Conservation (phyloP, 1,140 invertebrate genomes). For the Chionoecetes opilio region DNA sequence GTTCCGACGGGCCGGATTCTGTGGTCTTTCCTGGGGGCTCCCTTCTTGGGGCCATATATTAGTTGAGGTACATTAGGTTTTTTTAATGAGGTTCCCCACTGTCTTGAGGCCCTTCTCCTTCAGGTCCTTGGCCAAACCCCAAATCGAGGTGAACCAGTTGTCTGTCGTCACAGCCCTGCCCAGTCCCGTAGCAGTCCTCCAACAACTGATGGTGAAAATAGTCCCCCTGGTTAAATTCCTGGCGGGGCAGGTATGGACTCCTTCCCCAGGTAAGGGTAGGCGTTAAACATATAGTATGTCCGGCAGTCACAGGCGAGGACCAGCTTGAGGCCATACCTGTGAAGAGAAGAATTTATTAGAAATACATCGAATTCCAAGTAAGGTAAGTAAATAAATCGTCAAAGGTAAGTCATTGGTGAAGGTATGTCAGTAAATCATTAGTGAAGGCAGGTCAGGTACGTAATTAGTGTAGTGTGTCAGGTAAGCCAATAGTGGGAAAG, state of each 20-base stretch:
- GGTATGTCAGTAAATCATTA: too few relatives aligned
- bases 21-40: too few relatives aligned
- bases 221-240: conserved; percentile 41
- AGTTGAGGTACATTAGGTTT: neutral
- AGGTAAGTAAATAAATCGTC: too few relatives aligned
- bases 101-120: neutral
- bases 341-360: too few relatives aligned
- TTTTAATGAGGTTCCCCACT: conserved; percentile 41
- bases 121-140: conserved; percentile 11
- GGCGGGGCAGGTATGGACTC: neutral
- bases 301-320: conserved; percentile 36
- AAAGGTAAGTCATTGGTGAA: too few relatives aligned
- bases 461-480: too few relatives aligned
- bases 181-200: neutral
- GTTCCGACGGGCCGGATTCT: too few relatives aligned
- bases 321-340: conserved; percentile 57
- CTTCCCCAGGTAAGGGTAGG: conserved; percentile 52
- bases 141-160: conserved; percentile 59
- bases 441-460: too few relatives aligned
- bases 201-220: conserved; percentile 36
- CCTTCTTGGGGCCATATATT: too few relatives aligned
- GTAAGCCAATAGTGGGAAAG: too few relatives aligned
- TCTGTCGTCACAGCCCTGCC: conserved; percentile 24
- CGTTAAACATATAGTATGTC: conserved; percentile 50
- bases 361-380: too few relatives aligned